These are phyloP conservation scores for Oreochromis grahami DNA, from an alignment of 2,797 vertebrate species.

Conservation along the genomic window DNA sequence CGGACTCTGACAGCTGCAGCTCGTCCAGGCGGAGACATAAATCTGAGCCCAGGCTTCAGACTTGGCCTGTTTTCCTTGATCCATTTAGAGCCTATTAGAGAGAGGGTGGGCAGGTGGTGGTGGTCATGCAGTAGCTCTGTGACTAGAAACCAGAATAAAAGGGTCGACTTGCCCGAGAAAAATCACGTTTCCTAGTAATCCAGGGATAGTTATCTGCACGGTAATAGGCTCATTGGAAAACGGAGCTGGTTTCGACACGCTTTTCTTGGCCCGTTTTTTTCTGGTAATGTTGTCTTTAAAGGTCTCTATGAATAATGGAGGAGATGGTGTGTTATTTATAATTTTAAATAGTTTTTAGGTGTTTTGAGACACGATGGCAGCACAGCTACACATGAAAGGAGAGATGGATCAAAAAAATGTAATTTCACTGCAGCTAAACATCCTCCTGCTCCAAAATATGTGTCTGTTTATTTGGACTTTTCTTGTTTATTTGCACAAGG, in stretches of 20 bases:
- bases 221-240: not conserved
- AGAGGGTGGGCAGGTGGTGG: not conserved
- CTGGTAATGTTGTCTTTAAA: not conserved
- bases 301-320: not conserved
- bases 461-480: constrained; percentile 31
- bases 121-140: not conserved
- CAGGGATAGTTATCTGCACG: not conserved
- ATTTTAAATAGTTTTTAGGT: not conserved
- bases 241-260: not conserved
- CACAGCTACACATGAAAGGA: not conserved
- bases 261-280: not conserved
- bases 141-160: not conserved
- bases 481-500: constrained; percentile 38
- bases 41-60: constrained; percentile 26
- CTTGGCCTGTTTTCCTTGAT: constrained; percentile 10
- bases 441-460: not conserved
- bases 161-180: not conserved
- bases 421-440: accelerated
- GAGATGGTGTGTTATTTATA: not conserved
- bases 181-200: not conserved
- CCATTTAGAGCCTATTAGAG: constrained; percentile 29
- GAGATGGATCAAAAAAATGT: not conserved
- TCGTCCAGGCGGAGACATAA: constrained; percentile 18
- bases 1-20: constrained; percentile 9
- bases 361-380: not conserved